phyloP scores from a whole-genome alignment of 2,113 vertebrate species.

The Emydura subglobosa region DNA sequence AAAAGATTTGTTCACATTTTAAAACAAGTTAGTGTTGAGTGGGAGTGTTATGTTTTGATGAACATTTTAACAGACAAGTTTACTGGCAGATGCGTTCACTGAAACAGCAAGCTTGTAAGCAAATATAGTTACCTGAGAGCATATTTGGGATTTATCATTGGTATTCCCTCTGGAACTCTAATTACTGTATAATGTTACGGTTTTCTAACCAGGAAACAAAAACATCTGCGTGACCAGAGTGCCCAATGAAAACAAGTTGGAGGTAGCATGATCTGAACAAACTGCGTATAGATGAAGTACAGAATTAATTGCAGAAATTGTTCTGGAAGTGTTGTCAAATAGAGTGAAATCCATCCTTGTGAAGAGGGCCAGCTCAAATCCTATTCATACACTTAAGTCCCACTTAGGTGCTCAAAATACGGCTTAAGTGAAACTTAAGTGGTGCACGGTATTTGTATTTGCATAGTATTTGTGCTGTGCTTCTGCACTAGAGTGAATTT shows the following conservation, averaged over 20 bases:
- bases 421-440: neutral
- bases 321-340: too few species aligned
- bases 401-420: neutral
- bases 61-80: too few species aligned
- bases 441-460: too few species aligned
- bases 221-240: accelerated
- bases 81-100: neutral
- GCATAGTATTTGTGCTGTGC: neutral
- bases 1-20: neutral
- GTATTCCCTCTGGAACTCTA: neutral
- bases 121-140: neutral
- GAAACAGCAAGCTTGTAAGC: accelerated
- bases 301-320: too few species aligned
- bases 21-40: neutral
- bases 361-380: too few species aligned
- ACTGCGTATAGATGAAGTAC: too few species aligned
- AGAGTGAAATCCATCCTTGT: too few species aligned
- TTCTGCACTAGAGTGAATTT: neutral
- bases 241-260: accelerated
- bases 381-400: too few species aligned
- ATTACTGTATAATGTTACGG: accelerated
- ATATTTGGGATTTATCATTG: neutral
- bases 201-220: neutral
- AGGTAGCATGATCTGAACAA: too few species aligned
- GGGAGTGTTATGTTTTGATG: accelerated